phyloP scores from a whole-genome alignment of 2,113 vertebrate species.

The Fregetta grallaria region DNA sequence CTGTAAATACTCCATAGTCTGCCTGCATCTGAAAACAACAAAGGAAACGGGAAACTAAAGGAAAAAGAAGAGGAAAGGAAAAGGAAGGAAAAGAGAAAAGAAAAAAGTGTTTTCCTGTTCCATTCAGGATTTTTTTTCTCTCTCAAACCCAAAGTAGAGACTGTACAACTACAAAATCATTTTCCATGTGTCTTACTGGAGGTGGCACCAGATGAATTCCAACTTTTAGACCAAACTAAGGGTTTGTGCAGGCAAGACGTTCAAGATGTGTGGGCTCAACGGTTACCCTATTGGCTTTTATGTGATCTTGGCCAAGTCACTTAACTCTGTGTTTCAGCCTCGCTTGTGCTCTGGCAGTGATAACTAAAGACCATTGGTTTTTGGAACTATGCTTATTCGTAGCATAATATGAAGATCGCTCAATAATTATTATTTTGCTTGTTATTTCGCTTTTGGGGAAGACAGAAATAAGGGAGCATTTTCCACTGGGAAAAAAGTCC shows the following conservation, averaged over 20 bases:
- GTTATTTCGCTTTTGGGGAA: neutral
- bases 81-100: neutral
- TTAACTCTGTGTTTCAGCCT: neutral
- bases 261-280: neutral
- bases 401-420: neutral
- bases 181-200: neutral
- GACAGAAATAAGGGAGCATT: neutral
- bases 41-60: neutral
- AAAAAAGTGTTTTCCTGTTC: neutral
- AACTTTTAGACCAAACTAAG: neutral
- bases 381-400: neutral
- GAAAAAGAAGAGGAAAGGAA: neutral
- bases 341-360: neutral
- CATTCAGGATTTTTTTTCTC: neutral
- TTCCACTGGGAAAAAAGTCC: neutral
- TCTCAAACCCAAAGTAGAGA: neutral
- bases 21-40: neutral
- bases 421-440: neutral
- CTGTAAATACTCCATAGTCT: neutral
- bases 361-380: neutral
- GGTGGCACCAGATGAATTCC: neutral
- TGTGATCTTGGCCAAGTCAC: neutral
- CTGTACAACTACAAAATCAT: neutral
- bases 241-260: neutral
- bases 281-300: neutral